Percentiles rank a stretch among this genome's conserved stretches.
phyloP scores from a whole-genome alignment of 2,888 invertebrate genomes.

The Tetanocera ferruginea region DNA sequence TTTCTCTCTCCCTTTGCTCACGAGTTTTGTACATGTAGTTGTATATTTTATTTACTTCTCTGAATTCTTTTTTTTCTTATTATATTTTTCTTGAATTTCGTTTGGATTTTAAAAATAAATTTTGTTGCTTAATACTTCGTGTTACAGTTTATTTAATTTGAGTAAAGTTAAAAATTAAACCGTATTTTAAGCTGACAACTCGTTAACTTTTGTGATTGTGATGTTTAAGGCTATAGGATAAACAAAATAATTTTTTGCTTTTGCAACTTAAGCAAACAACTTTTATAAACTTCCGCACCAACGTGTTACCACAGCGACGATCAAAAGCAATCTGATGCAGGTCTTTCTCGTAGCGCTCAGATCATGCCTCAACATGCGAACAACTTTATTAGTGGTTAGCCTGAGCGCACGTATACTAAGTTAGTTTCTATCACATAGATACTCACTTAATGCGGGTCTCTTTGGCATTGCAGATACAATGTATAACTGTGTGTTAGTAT shows the following conservation, averaged over 20 bases:
- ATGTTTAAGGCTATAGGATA: background rate
- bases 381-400: background rate
- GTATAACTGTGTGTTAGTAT: constrained; percentile 13
- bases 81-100: background rate
- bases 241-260: background rate
- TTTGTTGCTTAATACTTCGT: background rate
- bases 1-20: constrained; percentile 1
- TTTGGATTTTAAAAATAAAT: background rate
- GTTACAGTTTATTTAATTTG: no score
- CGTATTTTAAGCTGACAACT: background rate
- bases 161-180: no score
- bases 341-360: constrained; percentile 17
- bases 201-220: background rate
- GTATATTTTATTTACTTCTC: constrained; percentile 10
- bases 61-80: constrained; percentile 10
- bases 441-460: constrained; percentile 31
- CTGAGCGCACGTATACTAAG: background rate
- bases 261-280: background rate
- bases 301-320: constrained; percentile 62
- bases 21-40: background rate
- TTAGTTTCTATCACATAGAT: constrained; percentile 38
- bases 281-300: constrained; percentile 20
- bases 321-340: constrained; percentile 63
- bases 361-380: constrained; percentile 18
- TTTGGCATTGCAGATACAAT: background rate